Percentiles rank a stretch among this genome's conserved stretches.
These are phyloP conservation scores for Stenoptilia bipunctidactyla DNA, from an alignment of 2,888 invertebrate species.

Conservation along the genomic window DNA sequence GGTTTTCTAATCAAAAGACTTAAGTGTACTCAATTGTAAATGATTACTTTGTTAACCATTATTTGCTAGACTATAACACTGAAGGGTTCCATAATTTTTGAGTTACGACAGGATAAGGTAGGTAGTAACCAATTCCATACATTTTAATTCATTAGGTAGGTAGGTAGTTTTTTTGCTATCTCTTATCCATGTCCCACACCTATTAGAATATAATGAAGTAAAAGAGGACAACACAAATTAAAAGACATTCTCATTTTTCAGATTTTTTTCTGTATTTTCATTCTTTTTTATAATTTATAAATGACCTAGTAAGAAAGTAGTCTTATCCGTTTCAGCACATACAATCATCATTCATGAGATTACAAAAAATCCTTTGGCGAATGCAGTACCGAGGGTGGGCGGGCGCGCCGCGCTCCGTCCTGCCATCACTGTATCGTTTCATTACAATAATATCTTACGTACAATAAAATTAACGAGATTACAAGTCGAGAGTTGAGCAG, in stretches of 20 bases:
- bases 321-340: conserved; percentile 73
- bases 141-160: no score
- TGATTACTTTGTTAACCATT: no score
- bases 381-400: conserved; percentile 68
- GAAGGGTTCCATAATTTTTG: no score
- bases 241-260: conserved; percentile 47
- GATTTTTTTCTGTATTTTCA: conserved; percentile 66
- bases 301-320: conserved; percentile 73
- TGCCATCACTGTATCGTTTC: conserved; percentile 66
- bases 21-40: no score
- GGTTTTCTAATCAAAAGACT: no score
- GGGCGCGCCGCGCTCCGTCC: conserved; percentile 62
- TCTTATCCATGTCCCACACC: background rate
- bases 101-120: no score
- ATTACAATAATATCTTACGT: conserved; percentile 73
- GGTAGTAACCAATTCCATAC: no score
- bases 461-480: conserved; percentile 72
- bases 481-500: conserved; percentile 66
- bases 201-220: background rate
- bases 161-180: no score
- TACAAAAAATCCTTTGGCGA: conserved; percentile 73
- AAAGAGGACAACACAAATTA: conserved; percentile 28
- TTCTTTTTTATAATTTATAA: conserved; percentile 72
- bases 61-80: no score
- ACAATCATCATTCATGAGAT: conserved; percentile 72